Percentiles rank a stretch among this genome's conserved stretches.
phyloP scores from a whole-genome alignment of 2,797 vertebrate genomes.

The Tenualosa thibaudeaui region DNA sequence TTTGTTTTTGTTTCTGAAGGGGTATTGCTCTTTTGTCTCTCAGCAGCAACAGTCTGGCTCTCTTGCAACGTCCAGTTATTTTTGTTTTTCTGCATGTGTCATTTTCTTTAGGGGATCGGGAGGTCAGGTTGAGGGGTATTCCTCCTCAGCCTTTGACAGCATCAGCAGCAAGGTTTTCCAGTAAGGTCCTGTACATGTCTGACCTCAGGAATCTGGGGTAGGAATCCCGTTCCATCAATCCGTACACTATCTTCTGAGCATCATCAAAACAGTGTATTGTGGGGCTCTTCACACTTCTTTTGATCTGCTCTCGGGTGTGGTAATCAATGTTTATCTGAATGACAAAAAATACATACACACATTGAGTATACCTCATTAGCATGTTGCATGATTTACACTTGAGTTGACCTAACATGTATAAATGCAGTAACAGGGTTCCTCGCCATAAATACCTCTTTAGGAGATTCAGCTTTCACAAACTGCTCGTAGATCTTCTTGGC shows the following conservation, averaged over 20 bases:
- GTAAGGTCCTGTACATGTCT: conserved; percentile 80
- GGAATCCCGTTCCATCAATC: conserved; percentile 86
- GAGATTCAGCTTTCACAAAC: conserved; percentile 82
- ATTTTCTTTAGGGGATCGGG: conserved; percentile 42
- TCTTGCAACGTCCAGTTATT: conserved; percentile 11
- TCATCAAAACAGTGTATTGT: conserved; percentile 81
- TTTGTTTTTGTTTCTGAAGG: neutral
- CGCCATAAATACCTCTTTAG: conserved; percentile 75
- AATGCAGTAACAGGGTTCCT: neutral
- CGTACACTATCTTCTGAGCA: conserved; percentile 83
- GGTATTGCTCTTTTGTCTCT: neutral
- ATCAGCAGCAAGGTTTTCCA: conserved; percentile 71
- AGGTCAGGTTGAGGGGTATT: conserved; percentile 43
- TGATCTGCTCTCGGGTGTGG: conserved; percentile 77
- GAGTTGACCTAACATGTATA: neutral
- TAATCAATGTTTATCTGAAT: conserved; percentile 87
- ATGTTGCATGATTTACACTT: neutral
- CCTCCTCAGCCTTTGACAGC: conserved; percentile 63
- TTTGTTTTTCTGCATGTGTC: conserved; percentile 1
- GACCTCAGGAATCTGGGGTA: conserved; percentile 83
- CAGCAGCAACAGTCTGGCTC: neutral
- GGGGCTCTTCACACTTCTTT: conserved; percentile 76
- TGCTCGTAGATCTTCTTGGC: conserved; percentile 85
- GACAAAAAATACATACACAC: neutral
- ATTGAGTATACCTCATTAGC: neutral